phyloP scores from a whole-genome alignment of 23 tunicate species.

The Halocynthia roretzi region DNA sequence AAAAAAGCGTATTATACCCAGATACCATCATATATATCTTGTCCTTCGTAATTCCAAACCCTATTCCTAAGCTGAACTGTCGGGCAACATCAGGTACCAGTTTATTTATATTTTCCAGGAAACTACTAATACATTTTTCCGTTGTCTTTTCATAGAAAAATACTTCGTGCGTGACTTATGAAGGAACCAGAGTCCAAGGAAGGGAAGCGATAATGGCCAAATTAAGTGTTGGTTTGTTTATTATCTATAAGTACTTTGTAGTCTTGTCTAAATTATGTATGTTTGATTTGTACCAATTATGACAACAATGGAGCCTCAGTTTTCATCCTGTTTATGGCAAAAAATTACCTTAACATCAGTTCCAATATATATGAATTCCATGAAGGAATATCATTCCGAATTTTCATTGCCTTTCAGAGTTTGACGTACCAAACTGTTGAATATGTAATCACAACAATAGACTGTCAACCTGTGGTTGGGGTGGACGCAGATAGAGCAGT shows the following conservation, averaged over 20 bases:
- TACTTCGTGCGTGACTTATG: conserved; percentile 48
- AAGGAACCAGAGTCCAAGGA: conserved; percentile 34
- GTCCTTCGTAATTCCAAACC: too few species aligned
- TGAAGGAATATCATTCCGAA: not conserved
- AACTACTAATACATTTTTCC: too few species aligned
- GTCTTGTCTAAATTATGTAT: too few species aligned
- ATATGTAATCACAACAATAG: conserved; percentile 49
- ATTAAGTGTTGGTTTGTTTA: conserved; percentile 15
- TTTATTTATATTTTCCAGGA: too few species aligned
- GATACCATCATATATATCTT: too few species aligned
- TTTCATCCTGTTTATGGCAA: not conserved
- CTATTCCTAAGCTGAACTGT: too few species aligned
- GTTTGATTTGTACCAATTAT: too few species aligned
- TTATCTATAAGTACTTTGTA: too few species aligned
- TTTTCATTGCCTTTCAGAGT: conserved; percentile 11
- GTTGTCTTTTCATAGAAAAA: not conserved
- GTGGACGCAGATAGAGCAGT: conserved; percentile 29
- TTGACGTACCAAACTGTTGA: conserved; percentile 46
- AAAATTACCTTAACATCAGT: not conserved
- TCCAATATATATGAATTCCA: too few species aligned
- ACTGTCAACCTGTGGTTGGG: conserved; percentile 53
- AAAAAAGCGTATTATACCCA: too few species aligned
- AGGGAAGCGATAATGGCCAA: conserved; percentile 33
- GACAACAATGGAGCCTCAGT: too few species aligned
- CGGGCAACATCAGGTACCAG: too few species aligned